Evolutionary conservation across 1,140 invertebrate genomes (phyloP).

Genomic region (Centruroides sculpturatus): DNA sequence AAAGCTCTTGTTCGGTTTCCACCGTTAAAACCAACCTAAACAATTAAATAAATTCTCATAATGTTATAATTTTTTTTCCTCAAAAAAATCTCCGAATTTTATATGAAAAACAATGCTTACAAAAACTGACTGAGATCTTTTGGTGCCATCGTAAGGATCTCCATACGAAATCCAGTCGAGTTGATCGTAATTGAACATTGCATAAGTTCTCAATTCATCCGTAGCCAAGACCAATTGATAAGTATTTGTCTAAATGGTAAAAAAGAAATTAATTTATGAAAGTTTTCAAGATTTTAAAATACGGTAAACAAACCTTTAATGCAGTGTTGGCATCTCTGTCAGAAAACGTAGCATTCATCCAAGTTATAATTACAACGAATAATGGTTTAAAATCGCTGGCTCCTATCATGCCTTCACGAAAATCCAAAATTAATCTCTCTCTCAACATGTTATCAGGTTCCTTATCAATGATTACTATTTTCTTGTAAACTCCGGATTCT

Average conservation of each 20-base stretch:
- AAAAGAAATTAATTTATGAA: too few relatives aligned
- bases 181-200: conserved; percentile 82
- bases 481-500: conserved; percentile 50
- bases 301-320: conserved; percentile 1
- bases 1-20: conserved; percentile 82
- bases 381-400: conserved; percentile 75
- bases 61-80: neutral
- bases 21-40: conserved; percentile 70
- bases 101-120: conserved; percentile 37
- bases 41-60: neutral
- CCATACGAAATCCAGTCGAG: conserved; percentile 82
- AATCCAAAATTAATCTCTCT: conserved; percentile 73
- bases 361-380: conserved; percentile 79
- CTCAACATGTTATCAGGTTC: conserved; percentile 46
- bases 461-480: conserved; percentile 16
- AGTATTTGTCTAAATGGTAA: conserved; percentile 58
- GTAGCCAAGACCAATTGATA: conserved; percentile 87
- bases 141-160: conserved; percentile 56
- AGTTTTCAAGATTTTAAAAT: too few relatives aligned
- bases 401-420: conserved; percentile 77
- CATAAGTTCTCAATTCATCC: conserved; percentile 85
- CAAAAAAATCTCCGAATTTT: neutral
- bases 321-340: conserved; percentile 57
- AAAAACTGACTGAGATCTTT: conserved; percentile 61
- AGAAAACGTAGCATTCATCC: conserved; percentile 88